These are phyloP conservation scores for Galaxias olidus DNA, from an alignment of 2,797 vertebrate species.

Conservation along the genomic window DNA sequence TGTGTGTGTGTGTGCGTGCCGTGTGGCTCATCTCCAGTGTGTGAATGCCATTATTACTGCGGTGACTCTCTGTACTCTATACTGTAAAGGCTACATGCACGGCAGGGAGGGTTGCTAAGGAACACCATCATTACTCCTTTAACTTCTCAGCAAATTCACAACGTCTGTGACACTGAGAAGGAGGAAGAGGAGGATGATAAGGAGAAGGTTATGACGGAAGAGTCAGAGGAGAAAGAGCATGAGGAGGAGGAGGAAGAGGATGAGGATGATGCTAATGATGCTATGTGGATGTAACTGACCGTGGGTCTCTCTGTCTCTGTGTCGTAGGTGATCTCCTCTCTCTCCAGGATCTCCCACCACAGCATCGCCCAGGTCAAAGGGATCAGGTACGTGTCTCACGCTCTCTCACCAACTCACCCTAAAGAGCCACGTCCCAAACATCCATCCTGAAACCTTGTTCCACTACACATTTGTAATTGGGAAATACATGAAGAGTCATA, in stretches of 20 bases:
- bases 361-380: slow-evolving; percentile 94
- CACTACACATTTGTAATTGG: too few relatives aligned
- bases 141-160: too few relatives aligned
- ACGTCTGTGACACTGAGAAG: too few relatives aligned
- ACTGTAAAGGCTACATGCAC: slow-evolving; percentile 4
- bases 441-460: too few relatives aligned
- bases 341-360: slow-evolving; percentile 95
- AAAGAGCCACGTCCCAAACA: too few relatives aligned
- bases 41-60: slow-evolving; percentile 17
- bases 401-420: neutral
- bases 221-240: too few relatives aligned
- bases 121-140: neutral
- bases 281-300: neutral
- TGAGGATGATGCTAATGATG: too few relatives aligned
- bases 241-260: too few relatives aligned
- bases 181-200: too few relatives aligned
- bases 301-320: slow-evolving; percentile 30
- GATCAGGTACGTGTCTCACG: slow-evolving; percentile 84
- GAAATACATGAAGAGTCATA: too few relatives aligned
- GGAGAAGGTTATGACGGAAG: slow-evolving; percentile 25
- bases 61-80: slow-evolving; percentile 13
- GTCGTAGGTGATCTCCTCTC: slow-evolving; percentile 89
- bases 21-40: too few relatives aligned
- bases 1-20: slow-evolving; percentile 20
- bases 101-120: slow-evolving; percentile 22